A percentile compares a stretch with the other conserved stretches of the same genome.
Evolutionary conservation across 2,797 vertebrate genomes (phyloP).

Genomic region (Capromys pilorides): DNA sequence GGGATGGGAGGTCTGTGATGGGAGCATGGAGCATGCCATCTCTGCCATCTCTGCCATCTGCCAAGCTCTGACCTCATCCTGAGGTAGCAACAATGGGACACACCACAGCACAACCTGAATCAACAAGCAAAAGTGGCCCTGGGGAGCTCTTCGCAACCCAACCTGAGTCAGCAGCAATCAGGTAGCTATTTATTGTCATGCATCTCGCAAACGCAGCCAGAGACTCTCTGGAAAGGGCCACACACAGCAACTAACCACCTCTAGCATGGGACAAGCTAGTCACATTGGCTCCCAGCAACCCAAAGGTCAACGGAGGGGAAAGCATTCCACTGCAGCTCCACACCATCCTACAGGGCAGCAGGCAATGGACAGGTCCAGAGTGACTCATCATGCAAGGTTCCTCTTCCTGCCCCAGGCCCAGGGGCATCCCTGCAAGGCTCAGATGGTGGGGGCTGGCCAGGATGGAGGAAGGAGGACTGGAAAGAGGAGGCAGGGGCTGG

Average conservation of each 20-base stretch:
- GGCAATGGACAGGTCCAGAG: conserved; percentile 54
- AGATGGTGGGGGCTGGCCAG: conserved; percentile 50
- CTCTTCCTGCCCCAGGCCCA: conserved; percentile 57
- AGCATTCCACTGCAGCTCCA: conserved; percentile 66
- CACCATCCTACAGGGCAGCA: conserved; percentile 56
- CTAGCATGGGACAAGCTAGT: neutral
- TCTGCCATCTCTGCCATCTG: conserved; percentile 76
- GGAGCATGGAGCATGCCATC: conserved; percentile 79
- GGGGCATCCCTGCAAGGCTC: conserved; percentile 63
- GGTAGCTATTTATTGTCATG: conserved; percentile 62
- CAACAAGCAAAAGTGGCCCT: conserved; percentile 63
- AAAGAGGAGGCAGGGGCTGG: conserved; percentile 73
- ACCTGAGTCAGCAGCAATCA: conserved; percentile 65
- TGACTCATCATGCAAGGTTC: conserved; percentile 74
- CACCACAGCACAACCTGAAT: conserved; percentile 17
- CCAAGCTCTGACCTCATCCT: conserved; percentile 55
- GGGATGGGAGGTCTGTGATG: conserved; percentile 73
- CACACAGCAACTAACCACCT: conserved; percentile 39
- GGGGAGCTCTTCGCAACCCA: conserved; percentile 69
- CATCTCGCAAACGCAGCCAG: conserved; percentile 64
- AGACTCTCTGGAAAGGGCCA: conserved; percentile 50
- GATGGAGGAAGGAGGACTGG: conserved; percentile 63
- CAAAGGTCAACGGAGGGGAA: conserved; percentile 51
- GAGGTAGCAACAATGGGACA: conserved; percentile 4
- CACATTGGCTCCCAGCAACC: conserved; percentile 24